Conservation (phyloP, 1,140 invertebrate genomes). For the Drosophila paulistorum region DNA sequence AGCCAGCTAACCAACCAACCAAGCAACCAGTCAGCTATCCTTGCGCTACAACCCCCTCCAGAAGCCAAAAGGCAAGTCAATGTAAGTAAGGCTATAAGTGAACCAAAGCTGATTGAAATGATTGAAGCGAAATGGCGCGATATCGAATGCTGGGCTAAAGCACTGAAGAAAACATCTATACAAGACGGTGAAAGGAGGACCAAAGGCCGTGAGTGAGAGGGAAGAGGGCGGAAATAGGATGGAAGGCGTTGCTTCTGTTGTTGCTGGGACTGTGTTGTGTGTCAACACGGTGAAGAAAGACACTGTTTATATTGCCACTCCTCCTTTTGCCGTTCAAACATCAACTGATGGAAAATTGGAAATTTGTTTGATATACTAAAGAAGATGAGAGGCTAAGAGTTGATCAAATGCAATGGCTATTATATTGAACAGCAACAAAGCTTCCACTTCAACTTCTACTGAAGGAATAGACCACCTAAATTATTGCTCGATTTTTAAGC, state of each 20-base stretch:
- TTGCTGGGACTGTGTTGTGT: slow-evolving; percentile 51
- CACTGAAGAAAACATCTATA: background rate
- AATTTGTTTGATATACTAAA: slow-evolving; percentile 61
- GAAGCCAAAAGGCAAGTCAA: slow-evolving; percentile 76
- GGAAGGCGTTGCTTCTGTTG: slow-evolving; percentile 11
- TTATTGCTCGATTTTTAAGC: background rate
- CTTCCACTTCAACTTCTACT: background rate
- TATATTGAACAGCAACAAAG: slow-evolving; percentile 30
- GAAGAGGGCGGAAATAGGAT: background rate
- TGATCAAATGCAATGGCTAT: slow-evolving; percentile 17
- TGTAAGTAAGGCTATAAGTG: slow-evolving; percentile 73
- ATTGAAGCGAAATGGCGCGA: slow-evolving; percentile 77
- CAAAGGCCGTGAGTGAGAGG: background rate
- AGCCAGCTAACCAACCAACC: background rate
- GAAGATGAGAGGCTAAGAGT: slow-evolving; percentile 16
- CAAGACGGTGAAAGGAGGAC: background rate
- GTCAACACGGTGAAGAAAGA: slow-evolving; percentile 65
- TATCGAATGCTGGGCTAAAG: slow-evolving; percentile 53
- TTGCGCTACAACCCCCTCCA: background rate
- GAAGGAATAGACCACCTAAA: background rate
- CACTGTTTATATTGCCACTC: slow-evolving; percentile 54
- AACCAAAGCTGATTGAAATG: slow-evolving; percentile 79
- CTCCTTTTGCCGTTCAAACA: slow-evolving; percentile 24
- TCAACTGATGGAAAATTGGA: slow-evolving; percentile 53
- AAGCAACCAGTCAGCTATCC: background rate